Evolutionary conservation across 1,140 invertebrate genomes (phyloP), one percentile per base, ranked within the genome.

Genomic region (Drosophila pachea): DNA sequence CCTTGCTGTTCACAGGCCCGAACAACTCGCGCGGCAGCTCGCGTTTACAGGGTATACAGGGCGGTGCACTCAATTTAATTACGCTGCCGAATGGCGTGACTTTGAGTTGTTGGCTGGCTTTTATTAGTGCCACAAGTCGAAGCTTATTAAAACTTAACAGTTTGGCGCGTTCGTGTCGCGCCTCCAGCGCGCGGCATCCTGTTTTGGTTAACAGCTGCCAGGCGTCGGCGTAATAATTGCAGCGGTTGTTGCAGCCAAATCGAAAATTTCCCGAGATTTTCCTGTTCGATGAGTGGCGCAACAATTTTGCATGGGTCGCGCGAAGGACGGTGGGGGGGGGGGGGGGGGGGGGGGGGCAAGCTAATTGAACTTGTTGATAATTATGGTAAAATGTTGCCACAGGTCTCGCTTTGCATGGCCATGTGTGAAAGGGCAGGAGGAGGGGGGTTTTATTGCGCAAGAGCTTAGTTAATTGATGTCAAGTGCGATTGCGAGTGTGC

Each of bases 11-110:
- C 22, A 1, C 22, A 2, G 1, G 22, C 22, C 22, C 3, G 22
- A 22, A 3, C 22, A 22, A 22, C 22, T 22, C 22, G 1, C 3
- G 22, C 22, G 6, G 1, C 40, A 7, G 0, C 14, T 8, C 35
- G 29, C 35, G 12, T 33, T 40, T 35, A 36, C 7, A 43, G 61
- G 66, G 53, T 55, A 81, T 82, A 86, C 1, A 74, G 86, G 74
- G 77, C 76, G 78, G 74, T 77, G 64, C 82, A 81, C 82, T 81
- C 76, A 84, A 86, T 86, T 82, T 77, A 84, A 86, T 86, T 81
- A 84, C 71, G 67, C 50, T 53, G 56, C 55, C 73, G 48, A 84
- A 84, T 73, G 69, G 55, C 68, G 60, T 50, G 43, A 73, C 43
- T 49, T 53, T 47, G 62, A 64, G 66, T 78, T 43, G 55, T 40